Conservation (phyloP, 1,140 invertebrate genomes). For the Drosophila baimaii region DNA sequence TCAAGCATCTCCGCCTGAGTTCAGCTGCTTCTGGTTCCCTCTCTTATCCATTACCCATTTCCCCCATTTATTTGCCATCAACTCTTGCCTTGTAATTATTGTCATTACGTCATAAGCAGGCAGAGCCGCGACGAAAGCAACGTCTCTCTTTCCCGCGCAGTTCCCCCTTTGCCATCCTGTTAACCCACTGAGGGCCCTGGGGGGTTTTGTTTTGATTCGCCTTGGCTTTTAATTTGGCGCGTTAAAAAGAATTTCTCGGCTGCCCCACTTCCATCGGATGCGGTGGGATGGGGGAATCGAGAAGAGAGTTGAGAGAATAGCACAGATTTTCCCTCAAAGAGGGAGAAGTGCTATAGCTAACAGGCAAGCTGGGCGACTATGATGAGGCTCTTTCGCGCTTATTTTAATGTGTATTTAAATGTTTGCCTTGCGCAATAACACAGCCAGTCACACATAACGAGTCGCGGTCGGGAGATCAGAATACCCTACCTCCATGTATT, state of each 20-base stretch:
- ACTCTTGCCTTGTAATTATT: slow-evolving; percentile 57
- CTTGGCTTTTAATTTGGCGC: slow-evolving; percentile 36
- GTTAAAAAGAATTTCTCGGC: slow-evolving; percentile 21
- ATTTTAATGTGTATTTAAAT: slow-evolving; percentile 68
- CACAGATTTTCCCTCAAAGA: background rate
- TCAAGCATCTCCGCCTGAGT: background rate
- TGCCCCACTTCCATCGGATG: slow-evolving; percentile 8
- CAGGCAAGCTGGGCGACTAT: background rate
- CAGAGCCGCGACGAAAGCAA: slow-evolving; percentile 40
- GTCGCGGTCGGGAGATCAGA: background rate
- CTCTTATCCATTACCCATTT: slow-evolving; percentile 13
- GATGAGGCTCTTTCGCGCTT: slow-evolving; percentile 38
- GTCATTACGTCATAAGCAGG: slow-evolving; percentile 74
- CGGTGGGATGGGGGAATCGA: background rate
- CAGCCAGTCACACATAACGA: no score
- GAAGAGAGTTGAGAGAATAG: slow-evolving; percentile 1
- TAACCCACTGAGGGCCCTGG: background rate
- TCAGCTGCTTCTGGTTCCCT: slow-evolving; percentile 7
- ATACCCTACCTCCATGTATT: background rate
- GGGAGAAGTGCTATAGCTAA: slow-evolving; percentile 8
- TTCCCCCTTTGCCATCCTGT: background rate
- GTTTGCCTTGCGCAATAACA: slow-evolving; percentile 62
- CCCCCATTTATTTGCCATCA: slow-evolving; percentile 22
- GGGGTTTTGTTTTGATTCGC: slow-evolving; percentile 58
- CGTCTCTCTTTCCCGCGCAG: slow-evolving; percentile 1